Percentiles rank a stretch among this genome's conserved stretches.
These are phyloP conservation scores for Atherinosoma microstoma DNA, from an alignment of 2,797 vertebrate species.

Conservation along the genomic window DNA sequence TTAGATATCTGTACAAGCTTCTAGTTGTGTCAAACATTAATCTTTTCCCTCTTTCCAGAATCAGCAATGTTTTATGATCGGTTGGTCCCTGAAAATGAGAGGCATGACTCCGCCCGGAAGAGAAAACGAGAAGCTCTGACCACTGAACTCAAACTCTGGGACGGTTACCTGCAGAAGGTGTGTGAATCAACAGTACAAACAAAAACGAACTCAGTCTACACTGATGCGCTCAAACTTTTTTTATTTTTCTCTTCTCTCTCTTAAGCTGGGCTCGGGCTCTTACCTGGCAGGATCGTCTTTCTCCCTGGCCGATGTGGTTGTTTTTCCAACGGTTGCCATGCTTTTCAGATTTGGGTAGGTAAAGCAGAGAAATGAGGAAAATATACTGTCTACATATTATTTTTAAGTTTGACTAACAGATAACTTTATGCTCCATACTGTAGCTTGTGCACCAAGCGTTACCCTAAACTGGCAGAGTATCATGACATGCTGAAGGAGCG, in stretches of 20 bases:
- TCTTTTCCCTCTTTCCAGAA: conserved; percentile 26
- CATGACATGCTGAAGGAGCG: conserved; percentile 76
- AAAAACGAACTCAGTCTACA: background rate
- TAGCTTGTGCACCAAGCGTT: conserved; percentile 72
- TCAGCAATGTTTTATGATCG: conserved; percentile 68
- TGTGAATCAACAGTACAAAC: background rate
- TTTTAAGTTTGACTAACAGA: background rate
- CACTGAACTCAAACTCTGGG: conserved; percentile 77
- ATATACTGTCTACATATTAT: background rate
- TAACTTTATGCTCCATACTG: background rate
- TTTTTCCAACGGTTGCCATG: conserved; percentile 74
- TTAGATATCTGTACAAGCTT: background rate
- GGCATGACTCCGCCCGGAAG: conserved; percentile 71
- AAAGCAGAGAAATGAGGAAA: background rate
- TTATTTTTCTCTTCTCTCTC: background rate
- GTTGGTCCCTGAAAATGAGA: conserved; percentile 76
- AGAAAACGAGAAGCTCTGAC: conserved; percentile 70
- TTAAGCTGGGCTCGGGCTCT: conserved; percentile 51
- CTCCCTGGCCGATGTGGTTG: conserved; percentile 76
- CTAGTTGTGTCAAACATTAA: background rate
- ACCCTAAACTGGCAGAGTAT: conserved; percentile 77
- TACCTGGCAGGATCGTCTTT: conserved; percentile 71
- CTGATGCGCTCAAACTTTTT: background rate
- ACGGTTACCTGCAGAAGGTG: conserved; percentile 80
- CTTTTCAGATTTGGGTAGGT: conserved; percentile 76